Conservation (phyloP, 2,888 invertebrate genomes). For the Hipparchia semele region DNA sequence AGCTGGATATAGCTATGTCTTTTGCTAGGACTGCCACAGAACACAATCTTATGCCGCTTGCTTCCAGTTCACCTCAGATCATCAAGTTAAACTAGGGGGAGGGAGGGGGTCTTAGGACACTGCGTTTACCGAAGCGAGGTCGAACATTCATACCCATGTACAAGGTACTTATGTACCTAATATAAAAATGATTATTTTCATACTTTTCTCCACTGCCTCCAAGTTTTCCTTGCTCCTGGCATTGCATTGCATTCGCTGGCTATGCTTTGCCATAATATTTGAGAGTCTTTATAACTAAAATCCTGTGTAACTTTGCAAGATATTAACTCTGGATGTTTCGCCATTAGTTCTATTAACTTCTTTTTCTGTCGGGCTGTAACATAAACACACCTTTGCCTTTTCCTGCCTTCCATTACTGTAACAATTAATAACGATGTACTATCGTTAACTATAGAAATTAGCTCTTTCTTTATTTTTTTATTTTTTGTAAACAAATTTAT, state of each 20-base stretch:
- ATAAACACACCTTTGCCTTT: slow-evolving; percentile 60
- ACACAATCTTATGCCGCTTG: too few species aligned
- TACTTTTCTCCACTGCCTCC: slow-evolving; percentile 77
- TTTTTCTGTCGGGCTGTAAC: slow-evolving; percentile 67
- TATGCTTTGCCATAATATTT: slow-evolving; percentile 66
- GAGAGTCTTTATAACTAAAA: slow-evolving; percentile 64
- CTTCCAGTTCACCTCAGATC: too few species aligned
- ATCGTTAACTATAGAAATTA: background rate
- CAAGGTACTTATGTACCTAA: background rate
- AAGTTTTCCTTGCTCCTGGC: slow-evolving; percentile 71
- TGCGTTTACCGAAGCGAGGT: too few species aligned
- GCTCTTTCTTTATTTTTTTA: too few species aligned
- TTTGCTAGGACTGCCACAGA: too few species aligned
- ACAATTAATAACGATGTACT: background rate
- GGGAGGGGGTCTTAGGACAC: too few species aligned
- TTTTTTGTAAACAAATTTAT: background rate
- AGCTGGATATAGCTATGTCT: too few species aligned
- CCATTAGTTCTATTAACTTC: slow-evolving; percentile 65
- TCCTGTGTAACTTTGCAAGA: slow-evolving; percentile 62
- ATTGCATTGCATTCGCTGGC: slow-evolving; percentile 69
- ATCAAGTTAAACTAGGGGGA: too few species aligned
- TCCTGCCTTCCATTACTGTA: slow-evolving; percentile 58
- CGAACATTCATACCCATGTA: too few species aligned
- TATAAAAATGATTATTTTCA: slow-evolving; percentile 18
- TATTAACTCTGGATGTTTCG: slow-evolving; percentile 67